These are phyloP conservation scores for Craseonycteris thonglongyai DNA, from an alignment of 2,113 vertebrate genomes.

Conservation along the genomic window DNA sequence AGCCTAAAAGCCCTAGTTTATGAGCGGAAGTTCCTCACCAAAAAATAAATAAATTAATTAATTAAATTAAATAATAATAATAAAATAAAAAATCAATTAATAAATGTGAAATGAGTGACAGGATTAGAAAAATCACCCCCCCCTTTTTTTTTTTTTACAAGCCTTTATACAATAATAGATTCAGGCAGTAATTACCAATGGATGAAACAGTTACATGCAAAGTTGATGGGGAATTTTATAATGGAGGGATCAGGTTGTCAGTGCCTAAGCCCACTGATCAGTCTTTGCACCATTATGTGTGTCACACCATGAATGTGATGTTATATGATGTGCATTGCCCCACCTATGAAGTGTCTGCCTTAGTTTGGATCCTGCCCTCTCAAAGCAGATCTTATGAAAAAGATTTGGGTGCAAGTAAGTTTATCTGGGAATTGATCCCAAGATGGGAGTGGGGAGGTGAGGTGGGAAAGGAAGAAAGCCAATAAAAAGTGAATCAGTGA, in stretches of 20 bases:
- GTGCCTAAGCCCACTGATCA: not conserved
- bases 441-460: not conserved
- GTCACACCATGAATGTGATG: not conserved
- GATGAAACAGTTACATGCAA: not conserved
- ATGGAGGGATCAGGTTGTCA: not conserved
- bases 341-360: not conserved
- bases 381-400: not conserved
- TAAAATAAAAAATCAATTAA: not conserved
- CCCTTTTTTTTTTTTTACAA: constrained; percentile 23
- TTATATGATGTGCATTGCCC: not conserved
- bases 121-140: constrained; percentile 22
- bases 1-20: not conserved
- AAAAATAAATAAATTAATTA: not conserved
- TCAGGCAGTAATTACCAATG: not conserved
- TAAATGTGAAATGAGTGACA: constrained; percentile 30
- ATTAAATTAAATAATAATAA: too few species aligned
- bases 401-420: not conserved
- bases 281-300: rapidly evolving
- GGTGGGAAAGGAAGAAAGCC: not conserved
- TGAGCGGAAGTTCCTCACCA: not conserved
- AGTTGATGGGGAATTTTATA: not conserved
- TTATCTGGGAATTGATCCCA: not conserved
- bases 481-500: not conserved
- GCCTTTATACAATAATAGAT: constrained; percentile 29
- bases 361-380: not conserved